These are phyloP conservation scores for Polydesmus complanatus DNA, from an alignment of 2,888 invertebrate species.

Conservation along the genomic window DNA sequence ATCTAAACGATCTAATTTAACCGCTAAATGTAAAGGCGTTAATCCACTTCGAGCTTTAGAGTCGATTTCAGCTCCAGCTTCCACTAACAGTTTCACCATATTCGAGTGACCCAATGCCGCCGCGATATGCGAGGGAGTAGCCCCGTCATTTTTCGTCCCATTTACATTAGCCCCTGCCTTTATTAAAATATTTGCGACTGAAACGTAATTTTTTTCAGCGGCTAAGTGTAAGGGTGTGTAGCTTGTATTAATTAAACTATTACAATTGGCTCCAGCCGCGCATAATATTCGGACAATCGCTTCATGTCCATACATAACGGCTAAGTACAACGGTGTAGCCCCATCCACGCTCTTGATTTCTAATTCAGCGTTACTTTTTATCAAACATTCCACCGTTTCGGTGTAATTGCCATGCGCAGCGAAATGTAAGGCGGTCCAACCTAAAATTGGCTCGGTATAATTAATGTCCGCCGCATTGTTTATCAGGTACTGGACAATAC, in stretches of 20 bases:
- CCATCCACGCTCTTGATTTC: background rate
- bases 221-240: background rate
- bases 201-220: background rate
- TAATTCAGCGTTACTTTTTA: background rate
- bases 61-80: background rate
- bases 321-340: background rate
- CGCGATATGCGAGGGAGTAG: slow-evolving; percentile 1
- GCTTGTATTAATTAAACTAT: background rate
- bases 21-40: slow-evolving; percentile 1
- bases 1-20: background rate
- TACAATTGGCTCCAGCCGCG: background rate
- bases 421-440: background rate
- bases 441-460: background rate
- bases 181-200: background rate
- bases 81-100: background rate
- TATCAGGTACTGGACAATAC: background rate
- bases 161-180: background rate
- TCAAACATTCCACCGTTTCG: background rate
- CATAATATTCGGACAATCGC: background rate
- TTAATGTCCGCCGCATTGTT: background rate
- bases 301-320: background rate
- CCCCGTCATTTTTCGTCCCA: background rate
- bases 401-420: background rate
- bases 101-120: background rate
- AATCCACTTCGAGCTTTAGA: background rate